Base-by-base conservation (phyloP, 2,888 invertebrate genomes). In the Sinopyrophorus schimmeli region DNA sequence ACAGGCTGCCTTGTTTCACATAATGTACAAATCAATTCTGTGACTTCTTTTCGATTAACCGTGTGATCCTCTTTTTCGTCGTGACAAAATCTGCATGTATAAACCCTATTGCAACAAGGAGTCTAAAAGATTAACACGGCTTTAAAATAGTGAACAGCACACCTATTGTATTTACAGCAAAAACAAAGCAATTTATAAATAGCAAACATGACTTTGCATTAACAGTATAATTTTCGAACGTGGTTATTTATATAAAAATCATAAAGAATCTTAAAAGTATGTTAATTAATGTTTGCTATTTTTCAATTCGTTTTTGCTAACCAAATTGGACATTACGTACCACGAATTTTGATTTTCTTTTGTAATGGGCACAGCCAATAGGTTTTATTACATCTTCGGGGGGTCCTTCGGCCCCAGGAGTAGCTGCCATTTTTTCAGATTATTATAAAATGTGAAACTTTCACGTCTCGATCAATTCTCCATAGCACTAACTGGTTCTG, bases 61-160 rank as follows among this genome's bases (percentile, higher is more conserved):
- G 86, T 84, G 70, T 93, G 93, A 52, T 84, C 80, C 68, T 92
- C 92, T 21, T 77, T 86, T 65, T 92, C 92, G 72, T 94, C 92
- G 62, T 94, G 93, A 65, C 93, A 93, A 69, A 92, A 89, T 17
- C 93, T 82, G 68, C 93, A 93, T 53, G 87, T 85, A 72, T 92
- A 93, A 5, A 89, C 82, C 73, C 91, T 91, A 65, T 86, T 85
- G 74, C 93, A 93, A 70, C 92, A 92, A 39, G 92, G 92, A 11
- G 92, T 88, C 92, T 93, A 75, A 11, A 79, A 76, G 55, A 63
- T 43, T 40, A 54, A 47, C 35, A 39, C 37, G 15, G 18, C 10
- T 11, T 21, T 18, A 31, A 31, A 23, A 31, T n/a, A n/a, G n/a
- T n/a, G n/a, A n/a, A n/a, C n/a, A n/a, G n/a, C n/a, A n/a, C n/a